Base-by-base conservation (phyloP, 2,888 invertebrate species). In the Stratiomys singularior region DNA sequence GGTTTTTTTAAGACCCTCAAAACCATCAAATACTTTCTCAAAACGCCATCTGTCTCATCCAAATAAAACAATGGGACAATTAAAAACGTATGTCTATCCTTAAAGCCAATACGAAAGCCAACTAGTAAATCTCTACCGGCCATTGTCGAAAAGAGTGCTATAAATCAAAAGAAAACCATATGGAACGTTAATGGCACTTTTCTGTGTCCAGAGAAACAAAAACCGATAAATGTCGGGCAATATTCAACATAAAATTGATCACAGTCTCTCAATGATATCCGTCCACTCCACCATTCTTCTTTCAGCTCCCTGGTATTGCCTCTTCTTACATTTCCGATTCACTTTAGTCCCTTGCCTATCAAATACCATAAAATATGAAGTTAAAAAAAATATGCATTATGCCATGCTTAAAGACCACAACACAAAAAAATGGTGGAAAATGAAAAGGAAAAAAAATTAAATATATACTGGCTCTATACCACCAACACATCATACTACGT, bases 241-340 rank as follows among this genome's bases (percentile, higher is more conserved):
- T 46, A 69, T 69, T 69, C 46, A 69, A 47, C 46, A 47, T 69
- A 69, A 69, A 69, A 46, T 69, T 69, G 69, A 69, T 69, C 69
- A 69, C 47, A 46, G n/a, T 5, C 28, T 2, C 64, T 64, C 23
- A 23, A 4, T 25, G 18, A 4, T 13, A 44, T 27, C 64, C 3
- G 3, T 27, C 30, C 27, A 21, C 21, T 3, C 15, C 37, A 3
- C 3, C 9, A 37, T 66, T 66, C 37, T 4, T 30, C 37, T n/a
- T n/a, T 1, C n/a, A 64, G 15, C 64, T 21, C 64, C n/a, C 69
- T 23, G 23, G n/a, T 47, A 7, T 23, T 60, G 0, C 23, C 21
- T 5, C 23, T 21, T 4, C 52, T 52, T 0, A 9, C 25, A 1
- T 47, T 69, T 13, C 69, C 23, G 27, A 21, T 25, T 18, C 60